phyloP scores from a whole-genome alignment of 2,888 invertebrate genomes.

The Belgica antarctica region DNA sequence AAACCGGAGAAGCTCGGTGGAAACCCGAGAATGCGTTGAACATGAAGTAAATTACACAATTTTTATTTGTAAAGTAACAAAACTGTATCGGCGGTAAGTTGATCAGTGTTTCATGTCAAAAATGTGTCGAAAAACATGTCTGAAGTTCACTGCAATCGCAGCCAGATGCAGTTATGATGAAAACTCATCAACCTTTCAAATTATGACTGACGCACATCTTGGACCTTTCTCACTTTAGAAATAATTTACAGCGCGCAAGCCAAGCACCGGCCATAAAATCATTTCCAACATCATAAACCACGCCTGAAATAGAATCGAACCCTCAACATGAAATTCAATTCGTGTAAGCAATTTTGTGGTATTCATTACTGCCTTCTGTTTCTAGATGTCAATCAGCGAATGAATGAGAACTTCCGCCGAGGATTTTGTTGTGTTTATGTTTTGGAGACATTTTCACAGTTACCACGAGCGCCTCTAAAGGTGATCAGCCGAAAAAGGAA shows the following conservation, averaged over 20 bases:
- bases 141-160: not conserved
- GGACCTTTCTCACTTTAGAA: conserved; percentile 2
- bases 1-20: conserved; percentile 4
- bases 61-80: conserved; percentile 3
- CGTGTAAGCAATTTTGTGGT: conserved; percentile 2
- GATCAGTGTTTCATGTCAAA: conserved; percentile 11
- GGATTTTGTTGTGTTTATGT: not conserved
- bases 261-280: conserved; percentile 27
- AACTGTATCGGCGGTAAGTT: not conserved
- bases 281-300: conserved; percentile 34
- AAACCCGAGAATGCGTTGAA: not conserved
- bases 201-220: not conserved
- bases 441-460: conserved; percentile 31
- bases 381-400: conserved; percentile 33
- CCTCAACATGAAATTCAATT: conserved; percentile 23
- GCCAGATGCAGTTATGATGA: conserved; percentile 3
- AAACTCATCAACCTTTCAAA: not conserved
- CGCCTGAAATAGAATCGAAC: not conserved
- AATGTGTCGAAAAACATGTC: not conserved
- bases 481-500: not conserved
- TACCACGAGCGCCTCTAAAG: not conserved
- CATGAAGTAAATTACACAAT: not conserved
- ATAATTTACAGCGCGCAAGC: conserved; percentile 9
- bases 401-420: conserved; percentile 36
- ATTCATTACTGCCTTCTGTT: conserved; percentile 37